Evolutionary conservation across 2,113 vertebrate species (phyloP), one percentile per base, ranked within the genome.

Genomic region (Heptranchias perlo): DNA sequence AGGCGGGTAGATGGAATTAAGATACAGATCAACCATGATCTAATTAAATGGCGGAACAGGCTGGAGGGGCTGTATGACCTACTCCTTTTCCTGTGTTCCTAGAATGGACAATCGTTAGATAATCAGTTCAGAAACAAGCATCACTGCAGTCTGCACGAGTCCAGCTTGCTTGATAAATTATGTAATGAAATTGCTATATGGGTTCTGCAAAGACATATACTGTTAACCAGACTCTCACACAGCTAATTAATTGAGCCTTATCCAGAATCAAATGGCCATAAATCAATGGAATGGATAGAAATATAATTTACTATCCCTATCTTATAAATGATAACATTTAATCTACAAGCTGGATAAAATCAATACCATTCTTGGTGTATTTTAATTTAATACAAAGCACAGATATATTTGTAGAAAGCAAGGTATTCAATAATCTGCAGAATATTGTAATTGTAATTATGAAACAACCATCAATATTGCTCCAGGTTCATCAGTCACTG

Each of bases 231-330:
- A 1, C 58, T 89, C 35, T 39, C 35, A 23, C 87, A 18, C 58
- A 16, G 35, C 31, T 61, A 61, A 93, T 93, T 93, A 39, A 93
- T 93, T 93, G 89, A 62, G 89, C 31, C 7, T 93, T 62, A 62
- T 93, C 58, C 2, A 89, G 49, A 89, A 52, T 89, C 82, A 89
- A 89, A 31, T 54, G 86, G 35, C 49, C 52, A 89, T 89, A 58
- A 52, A 89, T 89, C 89, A 93, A 93, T 64, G 89, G n/a, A 93
- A 93, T 93, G 58, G n/a, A n/a, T n/a, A n/a, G n/a, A n/a, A n/a
- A n/a, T n/a, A n/a, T 62, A 93, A 93, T 93, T 93, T 21, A 93
- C 54, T 39, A 5, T 39, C 89, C 18, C 16, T n/a, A 14, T 62
- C 35, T n/a, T 92, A 62, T 93, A 62, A 93, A 93, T 93, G 89